Evolutionary conservation across 2,888 invertebrate species (phyloP), one percentile per base, ranked within the genome.

Genomic region (Cybosia mesomella): DNA sequence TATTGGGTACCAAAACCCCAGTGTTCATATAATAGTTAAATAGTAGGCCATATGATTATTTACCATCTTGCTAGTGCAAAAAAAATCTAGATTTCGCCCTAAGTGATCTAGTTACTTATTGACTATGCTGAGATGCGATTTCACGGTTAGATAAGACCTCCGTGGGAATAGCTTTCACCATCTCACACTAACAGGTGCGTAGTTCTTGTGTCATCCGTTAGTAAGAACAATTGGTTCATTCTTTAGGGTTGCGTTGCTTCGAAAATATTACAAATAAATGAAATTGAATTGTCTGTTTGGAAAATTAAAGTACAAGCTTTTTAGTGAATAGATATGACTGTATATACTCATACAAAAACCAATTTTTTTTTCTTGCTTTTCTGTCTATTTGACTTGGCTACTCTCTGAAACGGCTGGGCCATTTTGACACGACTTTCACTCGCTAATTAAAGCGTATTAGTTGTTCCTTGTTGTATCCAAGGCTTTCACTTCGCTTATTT

Each of bases 91-190:
- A 21, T 63, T 61, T 62, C 43, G 36, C 15, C 68, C 24, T 58
- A 18, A 55, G 10, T 21, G 36, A 69, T 75, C 66, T 67, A 64
- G 43, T 72, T 55, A 66, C 64, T 66, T 3, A 39, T 59, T 21
- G 58, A 28, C 39, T 28, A 60, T 59, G 39, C 15, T 64, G n/a
- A 77, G 71, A 81, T 73, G 72, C 76, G 70, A 79, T 79, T 82
- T 80, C 78, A 71, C 53, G 73, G 78, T 90, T 87, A 89, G 89
- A 86, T 88, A 87, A 89, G 85, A 77, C 62, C 59, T 66, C 60
- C 87, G 90, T 90, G 90, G 82, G 90, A 89, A 87, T 21, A 58
- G 78, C 82, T 81, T 81, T 81, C 80, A 65, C 75, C 82, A 84
- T 81, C 82, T 74, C 69, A 79, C 76, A 79, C 76, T 73, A 76